These are phyloP conservation scores for Epinotia nisella DNA, from an alignment of 2,888 invertebrate genomes.

Conservation along the genomic window DNA sequence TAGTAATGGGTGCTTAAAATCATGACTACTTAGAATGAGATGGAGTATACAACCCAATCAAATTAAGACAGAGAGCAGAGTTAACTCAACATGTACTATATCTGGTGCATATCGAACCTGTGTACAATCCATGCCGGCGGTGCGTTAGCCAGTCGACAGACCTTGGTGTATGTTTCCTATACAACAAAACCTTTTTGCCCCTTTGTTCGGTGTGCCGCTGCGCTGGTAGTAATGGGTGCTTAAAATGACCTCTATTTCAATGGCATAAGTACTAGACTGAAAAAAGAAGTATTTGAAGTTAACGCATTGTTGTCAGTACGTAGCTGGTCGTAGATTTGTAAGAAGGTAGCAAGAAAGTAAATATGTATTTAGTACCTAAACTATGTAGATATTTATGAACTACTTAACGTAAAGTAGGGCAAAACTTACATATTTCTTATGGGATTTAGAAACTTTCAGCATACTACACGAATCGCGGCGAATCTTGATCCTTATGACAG, in stretches of 20 bases:
- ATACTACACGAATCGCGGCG: no score
- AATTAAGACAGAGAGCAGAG: no score
- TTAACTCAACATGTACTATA: no score
- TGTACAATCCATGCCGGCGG: constrained; percentile 17
- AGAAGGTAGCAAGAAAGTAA: background rate
- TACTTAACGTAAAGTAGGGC: no score
- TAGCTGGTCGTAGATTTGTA: background rate
- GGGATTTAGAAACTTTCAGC: background rate
- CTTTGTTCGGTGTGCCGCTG: constrained; percentile 47
- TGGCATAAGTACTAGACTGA: background rate
- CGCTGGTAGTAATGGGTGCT: constrained; percentile 11
- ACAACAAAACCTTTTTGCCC: constrained; percentile 54
- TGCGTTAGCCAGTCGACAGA: constrained; percentile 48
- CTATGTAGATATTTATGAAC: no score
- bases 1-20: no score
- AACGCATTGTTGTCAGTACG: background rate
- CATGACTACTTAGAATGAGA: no score
- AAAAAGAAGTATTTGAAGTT: background rate
- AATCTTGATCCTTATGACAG: no score
- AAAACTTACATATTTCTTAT: background rate
- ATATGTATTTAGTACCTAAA: background rate
- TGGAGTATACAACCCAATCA: no score
- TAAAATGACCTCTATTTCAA: constrained; percentile 8
- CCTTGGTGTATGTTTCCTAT: constrained; percentile 65
- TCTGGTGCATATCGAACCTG: constrained; percentile 5